Conservation (phyloP, 2,888 invertebrate genomes). For the Steromphala cineraria region DNA sequence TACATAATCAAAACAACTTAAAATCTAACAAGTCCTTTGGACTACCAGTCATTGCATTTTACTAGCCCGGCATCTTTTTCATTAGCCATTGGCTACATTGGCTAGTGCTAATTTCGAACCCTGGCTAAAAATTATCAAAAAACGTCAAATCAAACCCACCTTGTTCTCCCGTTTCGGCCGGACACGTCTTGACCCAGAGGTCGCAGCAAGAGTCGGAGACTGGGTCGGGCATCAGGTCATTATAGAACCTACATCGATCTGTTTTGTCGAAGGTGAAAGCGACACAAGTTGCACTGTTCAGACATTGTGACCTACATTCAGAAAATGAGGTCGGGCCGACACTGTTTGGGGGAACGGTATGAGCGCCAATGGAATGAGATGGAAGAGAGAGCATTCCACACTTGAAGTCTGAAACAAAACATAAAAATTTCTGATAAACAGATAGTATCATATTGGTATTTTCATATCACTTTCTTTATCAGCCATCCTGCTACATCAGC, state of each 20-base stretch:
- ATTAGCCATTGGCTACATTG: too few species aligned
- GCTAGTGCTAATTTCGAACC: too few species aligned
- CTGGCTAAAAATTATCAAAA: background rate
- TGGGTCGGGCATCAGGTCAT: constrained; percentile 36
- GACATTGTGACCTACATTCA: constrained; percentile 25
- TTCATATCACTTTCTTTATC: too few species aligned
- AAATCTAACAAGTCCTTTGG: too few species aligned
- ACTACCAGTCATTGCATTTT: too few species aligned
- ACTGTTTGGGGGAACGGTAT: background rate
- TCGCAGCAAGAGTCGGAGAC: constrained; percentile 39
- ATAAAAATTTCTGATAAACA: background rate
- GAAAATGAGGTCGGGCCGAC: background rate
- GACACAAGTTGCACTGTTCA: constrained; percentile 30
- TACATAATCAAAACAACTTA: too few species aligned
- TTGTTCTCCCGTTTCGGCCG: constrained; percentile 20
- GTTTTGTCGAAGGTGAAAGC: constrained; percentile 30
- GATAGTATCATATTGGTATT: too few species aligned
- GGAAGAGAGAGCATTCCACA: constrained; percentile 1
- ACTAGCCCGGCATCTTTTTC: too few species aligned
- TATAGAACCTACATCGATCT: constrained; percentile 34
- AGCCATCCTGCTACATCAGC: too few species aligned
- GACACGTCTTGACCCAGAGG: constrained; percentile 56
- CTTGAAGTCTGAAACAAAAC: constrained; percentile 19
- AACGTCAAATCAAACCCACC: background rate
- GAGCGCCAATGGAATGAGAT: background rate